Evolutionary conservation across 2,113 vertebrate genomes (phyloP), one percentile per base, ranked within the genome.

Genomic region (Rhinogobius similis): DNA sequence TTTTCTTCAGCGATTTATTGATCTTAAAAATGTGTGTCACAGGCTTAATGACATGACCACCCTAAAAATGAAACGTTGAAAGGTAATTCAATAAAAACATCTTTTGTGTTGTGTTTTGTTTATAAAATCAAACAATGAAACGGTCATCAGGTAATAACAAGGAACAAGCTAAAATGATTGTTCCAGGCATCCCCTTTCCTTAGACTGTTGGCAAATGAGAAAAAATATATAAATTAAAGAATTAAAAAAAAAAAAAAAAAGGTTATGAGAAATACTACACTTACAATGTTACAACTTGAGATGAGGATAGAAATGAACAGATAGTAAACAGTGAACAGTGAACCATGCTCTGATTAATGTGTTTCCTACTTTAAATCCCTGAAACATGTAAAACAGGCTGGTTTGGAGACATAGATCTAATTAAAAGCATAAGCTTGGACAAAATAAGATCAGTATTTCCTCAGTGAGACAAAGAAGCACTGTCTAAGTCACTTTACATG

Each of bases 401-500:
- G 64, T 64, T 73, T 64, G 62, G 44, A 86, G 76, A 88, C 85
- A 78, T 71, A 80, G 85, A 91, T 87, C 86, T 66, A 84, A 90
- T 91, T 89, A 78, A 77, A 86, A 75, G 72, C 44, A 77, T 77
- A 79, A 82, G 55, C 79, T 72, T 16, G 0, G 53, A 27, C 68
- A 68, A 77, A 88, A 88, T 83, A 13, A 80, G 82, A 88, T 90
- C 78, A 84, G 63, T 43, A 66, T 39, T 77, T 83, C 46, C 71
- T 69, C 65, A 78, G 73, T 56, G 61, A 67, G 58, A 86, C 77
- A 79, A 85, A 82, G 79, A 44, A 62, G 46, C 21, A 3, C 50
- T 24, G 55, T 77, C 43, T 41, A 81, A 48, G 82, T 72, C 66
- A 64, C 81, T 86, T 85, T 77, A 73, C 79, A 63, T 39, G 67